phyloP scores from a whole-genome alignment of 1,140 invertebrate species.

The Conus betulinus region DNA sequence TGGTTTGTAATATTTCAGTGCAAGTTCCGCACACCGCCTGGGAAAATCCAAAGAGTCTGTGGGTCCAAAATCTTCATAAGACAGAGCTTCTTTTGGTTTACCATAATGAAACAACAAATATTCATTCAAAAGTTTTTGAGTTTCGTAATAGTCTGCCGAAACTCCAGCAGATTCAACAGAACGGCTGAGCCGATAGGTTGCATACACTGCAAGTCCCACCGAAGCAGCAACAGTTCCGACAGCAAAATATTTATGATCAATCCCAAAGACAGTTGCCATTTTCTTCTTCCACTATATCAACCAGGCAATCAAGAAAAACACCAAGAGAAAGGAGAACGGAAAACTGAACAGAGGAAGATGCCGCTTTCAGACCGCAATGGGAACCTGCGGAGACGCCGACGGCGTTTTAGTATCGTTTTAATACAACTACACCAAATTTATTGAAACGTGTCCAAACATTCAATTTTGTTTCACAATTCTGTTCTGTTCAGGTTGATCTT shows the following conservation, averaged over 20 bases:
- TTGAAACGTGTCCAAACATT: neutral
- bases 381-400: neutral
- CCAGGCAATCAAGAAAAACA: neutral
- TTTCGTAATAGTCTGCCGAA: slow-evolving; percentile 66
- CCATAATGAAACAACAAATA: slow-evolving; percentile 74
- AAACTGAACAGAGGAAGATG: neutral
- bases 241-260: slow-evolving; percentile 68
- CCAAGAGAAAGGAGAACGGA: neutral
- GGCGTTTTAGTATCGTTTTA: neutral
- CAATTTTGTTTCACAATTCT: neutral
- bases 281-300: neutral
- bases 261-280: slow-evolving; percentile 61
- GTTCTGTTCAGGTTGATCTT: neutral
- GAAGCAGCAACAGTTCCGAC: slow-evolving; percentile 59
- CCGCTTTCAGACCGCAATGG: too few relatives aligned
- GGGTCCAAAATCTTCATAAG: slow-evolving; percentile 65
- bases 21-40: slow-evolving; percentile 73
- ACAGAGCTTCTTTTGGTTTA: slow-evolving; percentile 58
- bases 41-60: slow-evolving; percentile 70
- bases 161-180: slow-evolving; percentile 36
- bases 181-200: slow-evolving; percentile 61
- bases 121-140: slow-evolving; percentile 68
- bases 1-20: slow-evolving; percentile 65
- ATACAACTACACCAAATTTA: neutral
- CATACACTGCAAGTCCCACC: slow-evolving; percentile 64